These are phyloP conservation scores for Aphelenchoides bicaudatus DNA, from an alignment of 2,888 invertebrate species.

Conservation along the genomic window DNA sequence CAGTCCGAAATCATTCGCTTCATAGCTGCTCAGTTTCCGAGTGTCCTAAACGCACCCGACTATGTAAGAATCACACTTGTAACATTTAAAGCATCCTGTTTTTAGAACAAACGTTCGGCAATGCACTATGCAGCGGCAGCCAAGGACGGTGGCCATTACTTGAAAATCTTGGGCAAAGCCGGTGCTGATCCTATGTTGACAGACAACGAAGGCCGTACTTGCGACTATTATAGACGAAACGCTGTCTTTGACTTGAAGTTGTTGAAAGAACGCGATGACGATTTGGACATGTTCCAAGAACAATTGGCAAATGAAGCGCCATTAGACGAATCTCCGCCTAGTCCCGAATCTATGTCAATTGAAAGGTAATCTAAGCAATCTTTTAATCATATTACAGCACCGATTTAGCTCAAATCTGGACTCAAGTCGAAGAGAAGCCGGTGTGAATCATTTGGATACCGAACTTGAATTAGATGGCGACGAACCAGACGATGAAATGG, in stretches of 20 bases:
- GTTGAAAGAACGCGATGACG: slow-evolving; percentile 52
- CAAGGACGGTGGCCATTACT: slow-evolving; percentile 68
- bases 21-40: slow-evolving; percentile 69
- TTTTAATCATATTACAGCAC: not conserved
- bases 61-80: slow-evolving; percentile 51
- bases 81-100: slow-evolving; percentile 3
- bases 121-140: slow-evolving; percentile 79
- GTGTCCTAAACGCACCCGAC: slow-evolving; percentile 72
- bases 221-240: slow-evolving; percentile 76
- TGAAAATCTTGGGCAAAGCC: slow-evolving; percentile 72
- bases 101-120: slow-evolving; percentile 75
- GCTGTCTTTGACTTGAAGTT: slow-evolving; percentile 68
- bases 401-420: slow-evolving; percentile 42
- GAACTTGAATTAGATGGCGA: slow-evolving; percentile 23
- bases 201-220: slow-evolving; percentile 76
- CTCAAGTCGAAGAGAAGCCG: slow-evolving; percentile 32
- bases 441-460: slow-evolving; percentile 20
- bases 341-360: slow-evolving; percentile 33
- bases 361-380: slow-evolving; percentile 25
- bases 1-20: slow-evolving; percentile 70
- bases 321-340: slow-evolving; percentile 32
- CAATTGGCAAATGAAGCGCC: slow-evolving; percentile 35
- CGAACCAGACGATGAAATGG: slow-evolving; percentile 19
- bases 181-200: slow-evolving; percentile 79
- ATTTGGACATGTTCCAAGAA: slow-evolving; percentile 34